Conservation (phyloP, 2,888 invertebrate species). For the Clepsis dumicolana region DNA sequence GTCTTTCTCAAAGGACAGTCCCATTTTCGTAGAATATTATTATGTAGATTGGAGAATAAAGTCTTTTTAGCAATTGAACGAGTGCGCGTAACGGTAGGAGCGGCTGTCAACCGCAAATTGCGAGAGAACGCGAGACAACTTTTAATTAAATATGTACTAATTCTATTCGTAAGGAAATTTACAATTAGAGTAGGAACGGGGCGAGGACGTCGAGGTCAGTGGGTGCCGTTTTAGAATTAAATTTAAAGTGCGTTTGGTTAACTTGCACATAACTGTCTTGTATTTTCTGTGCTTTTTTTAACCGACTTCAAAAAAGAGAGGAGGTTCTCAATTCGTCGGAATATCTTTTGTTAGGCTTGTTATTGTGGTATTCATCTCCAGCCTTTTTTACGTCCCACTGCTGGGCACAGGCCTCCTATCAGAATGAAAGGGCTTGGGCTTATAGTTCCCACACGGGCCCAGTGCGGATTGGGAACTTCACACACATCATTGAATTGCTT, state of each 20-base stretch:
- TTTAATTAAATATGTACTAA: constrained; percentile 80
- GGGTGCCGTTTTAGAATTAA: not conserved
- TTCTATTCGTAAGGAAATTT: constrained; percentile 74
- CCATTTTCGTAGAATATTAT: not conserved
- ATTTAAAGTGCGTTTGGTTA: not conserved
- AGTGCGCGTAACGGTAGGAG: constrained; percentile 45
- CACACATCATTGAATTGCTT: no score
- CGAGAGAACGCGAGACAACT: constrained; percentile 63
- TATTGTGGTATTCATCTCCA: no score
- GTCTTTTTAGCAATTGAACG: constrained; percentile 21
- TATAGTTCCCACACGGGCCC: no score
- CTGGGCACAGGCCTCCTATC: no score
- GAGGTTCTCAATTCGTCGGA: no score
- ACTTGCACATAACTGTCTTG: no score
- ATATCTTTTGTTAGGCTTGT: no score
- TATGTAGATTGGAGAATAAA: not conserved
- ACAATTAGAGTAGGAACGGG: constrained; percentile 67
- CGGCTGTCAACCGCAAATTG: constrained; percentile 64
- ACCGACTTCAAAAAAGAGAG: no score
- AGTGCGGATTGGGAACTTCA: no score
- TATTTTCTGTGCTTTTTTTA: no score
- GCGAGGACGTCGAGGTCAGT: constrained; percentile 5
- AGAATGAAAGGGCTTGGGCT: no score
- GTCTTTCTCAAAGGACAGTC: not conserved
- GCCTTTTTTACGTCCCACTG: no score